Conservation (phyloP, 2,888 invertebrate genomes). For the Chrysotoxum bicinctum region DNA sequence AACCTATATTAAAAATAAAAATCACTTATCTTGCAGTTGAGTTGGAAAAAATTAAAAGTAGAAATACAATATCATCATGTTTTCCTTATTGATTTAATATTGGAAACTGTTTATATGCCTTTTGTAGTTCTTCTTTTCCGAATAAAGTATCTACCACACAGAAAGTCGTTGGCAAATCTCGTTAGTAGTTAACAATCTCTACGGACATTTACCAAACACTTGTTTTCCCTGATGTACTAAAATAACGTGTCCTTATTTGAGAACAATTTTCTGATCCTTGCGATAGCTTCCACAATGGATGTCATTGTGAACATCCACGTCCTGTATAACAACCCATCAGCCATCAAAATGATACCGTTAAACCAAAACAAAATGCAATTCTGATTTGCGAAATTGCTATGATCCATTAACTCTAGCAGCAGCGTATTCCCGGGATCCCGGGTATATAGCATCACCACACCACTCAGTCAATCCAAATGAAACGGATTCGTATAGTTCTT, state of each 20-base stretch:
- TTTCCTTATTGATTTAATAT: no score
- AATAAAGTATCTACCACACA: neutral
- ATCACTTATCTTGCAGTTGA: no score
- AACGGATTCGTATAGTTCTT: slow-evolving; percentile 9
- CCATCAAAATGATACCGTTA: slow-evolving; percentile 17
- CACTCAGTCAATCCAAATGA: slow-evolving; percentile 21
- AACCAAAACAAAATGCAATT: slow-evolving; percentile 51
- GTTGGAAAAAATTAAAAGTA: no score
- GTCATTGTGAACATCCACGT: neutral
- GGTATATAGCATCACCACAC: neutral
- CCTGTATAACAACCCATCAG: slow-evolving; percentile 20
- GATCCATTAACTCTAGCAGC: slow-evolving; percentile 24
- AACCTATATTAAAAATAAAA: no score
- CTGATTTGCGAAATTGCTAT: slow-evolving; percentile 27
- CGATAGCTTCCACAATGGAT: slow-evolving; percentile 15
- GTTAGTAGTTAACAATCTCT: slow-evolving; percentile 17
- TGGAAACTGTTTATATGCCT: no score
- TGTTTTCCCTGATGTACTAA: neutral
- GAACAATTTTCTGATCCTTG: slow-evolving; percentile 3
- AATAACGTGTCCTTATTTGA: neutral
- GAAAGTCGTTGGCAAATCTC: slow-evolving; percentile 12
- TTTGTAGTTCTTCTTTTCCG: neutral
- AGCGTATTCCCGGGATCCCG: neutral
- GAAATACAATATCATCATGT: no score
- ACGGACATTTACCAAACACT: neutral